These are phyloP conservation scores for Bradysia coprophila DNA, from an alignment of 1,140 invertebrate genomes.

Conservation along the genomic window DNA sequence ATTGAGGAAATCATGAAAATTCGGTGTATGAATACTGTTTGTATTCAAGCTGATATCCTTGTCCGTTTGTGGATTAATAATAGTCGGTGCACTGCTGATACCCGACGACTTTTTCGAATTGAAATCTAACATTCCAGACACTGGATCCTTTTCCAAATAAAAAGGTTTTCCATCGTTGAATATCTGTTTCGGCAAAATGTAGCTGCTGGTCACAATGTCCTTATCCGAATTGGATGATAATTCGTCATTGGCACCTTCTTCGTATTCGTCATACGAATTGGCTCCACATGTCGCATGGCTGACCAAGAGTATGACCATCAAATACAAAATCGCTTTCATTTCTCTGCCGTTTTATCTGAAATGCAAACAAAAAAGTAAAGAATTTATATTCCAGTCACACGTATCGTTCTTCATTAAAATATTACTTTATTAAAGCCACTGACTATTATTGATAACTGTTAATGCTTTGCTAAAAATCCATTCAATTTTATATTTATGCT, in stretches of 20 bases:
- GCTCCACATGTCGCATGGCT: not conserved
- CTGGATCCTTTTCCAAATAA: slow-evolving; percentile 43
- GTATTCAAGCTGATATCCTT: slow-evolving; percentile 7
- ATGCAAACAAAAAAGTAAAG: not conserved
- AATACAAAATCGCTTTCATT: not conserved
- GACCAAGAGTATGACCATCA: too few species aligned
- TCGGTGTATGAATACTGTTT: slow-evolving; percentile 23
- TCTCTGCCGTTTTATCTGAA: not conserved
- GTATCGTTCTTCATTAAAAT: too few species aligned
- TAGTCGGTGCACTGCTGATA: slow-evolving; percentile 18
- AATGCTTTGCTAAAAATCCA: too few species aligned
- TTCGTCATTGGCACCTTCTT: not conserved
- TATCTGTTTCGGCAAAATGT: slow-evolving; percentile 22
- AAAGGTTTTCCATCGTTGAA: slow-evolving; percentile 53
- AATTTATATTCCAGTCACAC: too few species aligned
- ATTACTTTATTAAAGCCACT: too few species aligned
- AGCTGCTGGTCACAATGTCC: slow-evolving; percentile 14
- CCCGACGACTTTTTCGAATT: slow-evolving; percentile 28
- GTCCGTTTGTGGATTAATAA: slow-evolving; percentile 15
- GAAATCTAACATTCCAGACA: slow-evolving; percentile 43
- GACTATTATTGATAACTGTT: too few species aligned
- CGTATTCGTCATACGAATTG: not conserved
- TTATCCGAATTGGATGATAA: slow-evolving; percentile 7
- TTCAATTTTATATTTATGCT: too few species aligned
- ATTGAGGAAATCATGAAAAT: slow-evolving; percentile 48